Base-by-base conservation (phyloP, 2,888 invertebrate genomes). In the Amblyteles armatorius region DNA sequence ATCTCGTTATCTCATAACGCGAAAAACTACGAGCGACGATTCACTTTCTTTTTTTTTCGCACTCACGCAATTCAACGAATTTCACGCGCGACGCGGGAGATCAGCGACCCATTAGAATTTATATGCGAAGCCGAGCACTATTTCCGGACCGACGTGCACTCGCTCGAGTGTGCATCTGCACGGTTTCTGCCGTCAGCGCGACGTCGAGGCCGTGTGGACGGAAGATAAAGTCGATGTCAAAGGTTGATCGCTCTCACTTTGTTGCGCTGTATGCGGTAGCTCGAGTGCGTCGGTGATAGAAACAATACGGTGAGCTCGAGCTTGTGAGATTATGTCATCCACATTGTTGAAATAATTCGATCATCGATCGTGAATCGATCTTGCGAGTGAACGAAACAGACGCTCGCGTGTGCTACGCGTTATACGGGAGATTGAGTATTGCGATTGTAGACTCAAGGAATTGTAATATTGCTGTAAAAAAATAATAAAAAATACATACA, bases 211-310 rank as follows among this genome's bases (percentile, higher is more conserved):
- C 74, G 57, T 44, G 40, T 65, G 57, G 11, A 33, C 29, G 69
- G 60, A 52, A 69, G 81, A 84, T 84, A 84, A 83, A 81, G 33
- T 33, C 81, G 78, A 74, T 81, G 84, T 84, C 84, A 84, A 84
- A 84, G 84, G 84, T 84, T 69, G 73, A 81, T 63, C 78, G 76
- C 16, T 77, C 74, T 73, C 68, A 67, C 22, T 33, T 76, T 55
- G 67, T 36, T 40, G 26, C 48, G 76, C 36, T 44, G 60, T 11
- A 19, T 19, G 19, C 74, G 74, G 29, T 50, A 63, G 13, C 74
- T 63, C 22, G 22, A 19, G 33, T 26, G 16, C 57, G 57, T 69
- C 9, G 33, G 57, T 60, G 11, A 11, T 13, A 4, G 22, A 26
- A 26, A 60, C 60, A 44, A 13, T 44, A 13, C 44, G 13, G 16